Base-by-base conservation (phyloP, 2,888 invertebrate genomes). In the Tipula confusa region DNA sequence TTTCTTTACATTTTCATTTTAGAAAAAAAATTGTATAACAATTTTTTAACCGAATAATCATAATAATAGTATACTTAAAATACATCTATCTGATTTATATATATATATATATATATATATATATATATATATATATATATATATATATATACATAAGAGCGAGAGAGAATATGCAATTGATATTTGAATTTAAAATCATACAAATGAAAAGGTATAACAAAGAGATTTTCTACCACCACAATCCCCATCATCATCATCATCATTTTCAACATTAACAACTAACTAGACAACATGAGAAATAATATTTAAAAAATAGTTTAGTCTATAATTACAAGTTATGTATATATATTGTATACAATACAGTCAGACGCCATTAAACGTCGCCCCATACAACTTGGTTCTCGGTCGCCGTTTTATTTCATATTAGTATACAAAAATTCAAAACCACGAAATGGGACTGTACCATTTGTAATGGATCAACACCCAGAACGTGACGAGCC, bases 251-350 rank as follows among this genome's bases (percentile, higher is more conserved):
- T 24, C 24, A 64, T 9, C 48, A 48, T 64, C 64, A 64, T 64
- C 24, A 64, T 64, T 9, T 64, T 64, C 64, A 24, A 64, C 64
- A 64, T 64, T 11, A 64, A 64, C 64, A 64, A 64, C 64, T 64
- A 64, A 64, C 64, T 64, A 36, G 64, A 64, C 64, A 64, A 64
- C 24, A 64, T 64, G 24, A 64, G 64, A 64, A 64, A 18, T 64
- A 64, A n/a, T n/a, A n/a, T n/a, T n/a, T n/a, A n/a, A n/a, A 64
- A 64, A 64, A 64, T 64, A 64, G 64, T 18, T 64, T 64, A 64
- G 64, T 24, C 64, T 64, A 64, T 64, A 64, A 64, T 64, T 64
- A 64, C 24, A 64, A 7, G 24, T 24, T 24, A 24, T 64, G 24
- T 43, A 43, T n/a, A 15, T n/a, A 43, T 64, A 64, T 64, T n/a